phyloP scores from a whole-genome alignment of 2,113 vertebrate genomes.

The Todiramphus chloris region DNA sequence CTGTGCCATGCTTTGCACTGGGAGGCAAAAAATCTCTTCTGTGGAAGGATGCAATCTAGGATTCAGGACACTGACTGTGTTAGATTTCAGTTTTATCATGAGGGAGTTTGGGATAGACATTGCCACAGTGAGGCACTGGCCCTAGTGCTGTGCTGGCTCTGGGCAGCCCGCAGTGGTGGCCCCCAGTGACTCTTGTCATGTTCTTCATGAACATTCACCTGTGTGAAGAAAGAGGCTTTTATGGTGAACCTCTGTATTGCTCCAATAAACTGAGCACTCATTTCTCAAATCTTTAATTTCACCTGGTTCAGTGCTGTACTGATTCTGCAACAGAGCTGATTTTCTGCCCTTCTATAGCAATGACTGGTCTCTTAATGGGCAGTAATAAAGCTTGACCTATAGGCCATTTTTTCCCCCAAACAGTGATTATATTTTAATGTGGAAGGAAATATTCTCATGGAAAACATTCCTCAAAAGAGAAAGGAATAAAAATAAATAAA shows the following conservation, averaged over 20 bases:
- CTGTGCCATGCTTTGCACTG: neutral
- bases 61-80: neutral
- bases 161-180: neutral
- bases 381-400: neutral
- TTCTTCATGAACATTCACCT: neutral
- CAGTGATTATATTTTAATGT: neutral
- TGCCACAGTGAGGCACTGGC: neutral
- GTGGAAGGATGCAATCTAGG: neutral
- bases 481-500: neutral
- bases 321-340: neutral
- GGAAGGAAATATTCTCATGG: neutral
- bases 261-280: neutral
- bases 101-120: neutral
- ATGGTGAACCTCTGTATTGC: neutral
- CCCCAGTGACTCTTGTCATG: neutral
- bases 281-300: neutral
- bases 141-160: neutral
- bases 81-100: neutral
- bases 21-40: neutral
- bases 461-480: neutral
- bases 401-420: neutral
- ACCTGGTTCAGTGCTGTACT: neutral
- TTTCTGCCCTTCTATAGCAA: neutral
- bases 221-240: neutral
- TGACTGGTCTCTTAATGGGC: neutral